phyloP scores from a whole-genome alignment of 2,797 vertebrate genomes.

The Sebastes kiyomatsui region DNA sequence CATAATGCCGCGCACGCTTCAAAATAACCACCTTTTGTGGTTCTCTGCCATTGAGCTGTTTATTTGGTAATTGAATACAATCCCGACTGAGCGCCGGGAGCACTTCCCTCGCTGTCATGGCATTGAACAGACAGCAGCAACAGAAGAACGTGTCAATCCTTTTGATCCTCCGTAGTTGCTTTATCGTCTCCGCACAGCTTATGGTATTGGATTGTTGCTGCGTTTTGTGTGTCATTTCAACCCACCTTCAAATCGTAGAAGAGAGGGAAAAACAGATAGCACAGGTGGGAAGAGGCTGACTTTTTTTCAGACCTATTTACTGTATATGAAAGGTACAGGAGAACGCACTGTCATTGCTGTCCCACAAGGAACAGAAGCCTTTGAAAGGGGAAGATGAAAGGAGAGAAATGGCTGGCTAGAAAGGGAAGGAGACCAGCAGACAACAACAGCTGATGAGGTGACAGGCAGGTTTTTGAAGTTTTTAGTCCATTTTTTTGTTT shows the following conservation, averaged over 20 bases:
- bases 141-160: slow-evolving; percentile 60
- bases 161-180: slow-evolving; percentile 62
- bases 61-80: slow-evolving; percentile 66
- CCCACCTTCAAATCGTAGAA: slow-evolving; percentile 43
- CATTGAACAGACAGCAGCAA: slow-evolving; percentile 55
- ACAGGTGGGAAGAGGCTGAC: slow-evolving; percentile 52
- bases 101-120: slow-evolving; percentile 25
- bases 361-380: slow-evolving; percentile 62
- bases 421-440: slow-evolving; percentile 30
- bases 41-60: slow-evolving; percentile 50
- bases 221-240: slow-evolving; percentile 54
- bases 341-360: slow-evolving; percentile 65
- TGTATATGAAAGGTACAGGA: slow-evolving; percentile 64
- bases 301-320: slow-evolving; percentile 29
- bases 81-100: slow-evolving; percentile 41
- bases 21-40: slow-evolving; percentile 43
- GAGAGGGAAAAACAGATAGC: slow-evolving; percentile 45
- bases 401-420: slow-evolving; percentile 45
- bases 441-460: slow-evolving; percentile 39
- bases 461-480: slow-evolving; percentile 51
- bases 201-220: slow-evolving; percentile 61
- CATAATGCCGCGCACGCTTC: slow-evolving; percentile 21
- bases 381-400: slow-evolving; percentile 77
- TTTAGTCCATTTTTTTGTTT: slow-evolving; percentile 41
- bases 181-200: slow-evolving; percentile 68